Base-by-base conservation (phyloP, 1,140 invertebrate species). In the Pinna nobilis region DNA sequence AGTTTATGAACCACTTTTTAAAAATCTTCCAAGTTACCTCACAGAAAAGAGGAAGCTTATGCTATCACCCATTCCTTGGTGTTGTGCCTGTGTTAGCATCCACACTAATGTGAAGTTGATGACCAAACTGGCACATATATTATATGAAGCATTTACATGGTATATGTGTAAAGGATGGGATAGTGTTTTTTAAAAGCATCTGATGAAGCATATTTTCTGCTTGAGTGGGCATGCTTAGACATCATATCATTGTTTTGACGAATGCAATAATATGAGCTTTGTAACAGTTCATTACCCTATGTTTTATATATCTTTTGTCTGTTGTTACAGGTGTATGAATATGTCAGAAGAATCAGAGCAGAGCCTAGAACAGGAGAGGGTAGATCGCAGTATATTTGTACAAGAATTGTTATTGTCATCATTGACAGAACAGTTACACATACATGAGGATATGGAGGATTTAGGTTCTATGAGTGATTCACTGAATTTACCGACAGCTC, bases 381-480 rank as follows among this genome's bases (percentile, higher is more conserved):
- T 92, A 65, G 92, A 93, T 84, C 90, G 92, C 74, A 93, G 93
- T 84, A 82, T 93, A 20, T 94, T 94, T 89, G 90, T 93, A 55
- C 92, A 93, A 80, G 93, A 94, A 88, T 84, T 94, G 60, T 89
- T 94, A 37, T 87, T 94, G 64, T 91, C 92, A 35, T 92, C 92
- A 33, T 86, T 94, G 79, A 90, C 91, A 41, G 87, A 89, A 65
- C 80, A 86, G 50, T 71, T 86, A 61, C 73, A 82, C 47, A 69
- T 82, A 57, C 65, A 67, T 41, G 78, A 84, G 39, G 74, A 72
- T 25, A 64, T 61, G 39, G 64, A 66, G 32, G 41, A 51, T 47
- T 15, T 47, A 47, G 66, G 44, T 50, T 59, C 44, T 63, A 41
- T 51, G 49, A 51, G 35, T 51, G 69, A 64, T 33, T 30, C 15